Base-by-base conservation (phyloP, 2,888 invertebrate genomes). In the Hirtodrosophila cameraria region DNA sequence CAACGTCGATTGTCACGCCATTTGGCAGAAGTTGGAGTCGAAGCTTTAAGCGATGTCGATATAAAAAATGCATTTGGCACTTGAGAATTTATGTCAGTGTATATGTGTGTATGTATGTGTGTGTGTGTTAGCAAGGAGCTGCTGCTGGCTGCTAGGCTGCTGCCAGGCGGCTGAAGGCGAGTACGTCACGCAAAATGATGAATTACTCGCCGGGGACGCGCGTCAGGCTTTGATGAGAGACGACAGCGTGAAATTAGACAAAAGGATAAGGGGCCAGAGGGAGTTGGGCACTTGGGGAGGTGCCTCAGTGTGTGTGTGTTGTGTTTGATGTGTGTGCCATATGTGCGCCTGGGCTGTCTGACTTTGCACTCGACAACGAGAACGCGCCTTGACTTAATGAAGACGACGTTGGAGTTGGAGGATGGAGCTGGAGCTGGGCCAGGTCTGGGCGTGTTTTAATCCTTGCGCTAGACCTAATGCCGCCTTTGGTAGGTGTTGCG, bases 201-300 rank as follows among this genome's bases (percentile, higher is more conserved):
- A 86, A 82, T 82, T 82, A 86, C 85, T 84, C 86, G 86, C 86
- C 75, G 78, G 86, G 82, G 82, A 82, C 78, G 85, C 69, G 82
- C 82, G 86, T 86, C 82, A 82, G 63, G 52, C 85, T 86, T 81
- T 81, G 81, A 81, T 81, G 86, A 83, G 84, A 77, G 77, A 77
- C 81, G 83, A 81, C 82, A 81, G 86, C 85, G 86, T 82, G 85
- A 82, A 86, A 82, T 82, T 82, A 86, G 86, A 82, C 82, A 82
- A 82, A 86, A 86, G 85, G 75, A 86, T 72, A 80, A 57, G 75
- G 75, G 63, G 41, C 52, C 64, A 55, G 58, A 58, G 61, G 70
- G 78, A 54, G 68, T 42, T 55, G 64, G 7, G 18, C 43, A 27
- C 20, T 36, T 16, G 8, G 23, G 23, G 18, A 20, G 18, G 2